Evolutionary conservation across 2,113 vertebrate genomes (phyloP).

Genomic region (Scomber colias): DNA sequence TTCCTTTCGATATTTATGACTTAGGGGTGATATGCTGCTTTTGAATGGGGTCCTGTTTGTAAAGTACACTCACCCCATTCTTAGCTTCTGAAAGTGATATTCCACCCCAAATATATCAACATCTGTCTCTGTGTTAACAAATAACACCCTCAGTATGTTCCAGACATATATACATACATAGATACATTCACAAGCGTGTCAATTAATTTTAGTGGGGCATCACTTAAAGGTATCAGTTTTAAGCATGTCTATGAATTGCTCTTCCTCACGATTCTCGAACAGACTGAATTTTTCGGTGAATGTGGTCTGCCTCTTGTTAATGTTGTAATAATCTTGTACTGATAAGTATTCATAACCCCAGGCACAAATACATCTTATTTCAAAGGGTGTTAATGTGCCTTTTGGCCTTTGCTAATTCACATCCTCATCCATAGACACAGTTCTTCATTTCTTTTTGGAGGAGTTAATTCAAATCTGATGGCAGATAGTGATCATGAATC

Average conservation of each 20-base stretch:
- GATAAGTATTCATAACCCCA: conserved; percentile 51
- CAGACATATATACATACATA: neutral
- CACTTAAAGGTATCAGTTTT: neutral
- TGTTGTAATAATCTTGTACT: conserved; percentile 56
- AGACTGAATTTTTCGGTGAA: conserved; percentile 13
- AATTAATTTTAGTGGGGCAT: too few species aligned
- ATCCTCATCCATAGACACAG: conserved; percentile 24
- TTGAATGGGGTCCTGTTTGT: neutral
- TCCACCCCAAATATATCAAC: too few species aligned
- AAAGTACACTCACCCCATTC: too few species aligned
- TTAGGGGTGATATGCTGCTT: neutral
- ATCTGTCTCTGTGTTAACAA: too few species aligned
- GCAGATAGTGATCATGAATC: conserved; percentile 40
- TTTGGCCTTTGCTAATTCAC: conserved; percentile 52
- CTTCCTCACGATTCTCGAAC: neutral
- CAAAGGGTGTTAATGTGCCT: conserved; percentile 42
- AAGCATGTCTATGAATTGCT: neutral
- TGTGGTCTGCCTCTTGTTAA: conserved; percentile 46
- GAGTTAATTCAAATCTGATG: conserved; percentile 44
- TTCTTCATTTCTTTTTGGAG: conserved; percentile 6
- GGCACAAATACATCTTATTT: conserved; percentile 47
- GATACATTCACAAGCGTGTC: neutral
- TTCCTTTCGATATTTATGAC: neutral
- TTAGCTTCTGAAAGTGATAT: too few species aligned
- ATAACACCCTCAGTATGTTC: neutral